Conservation (phyloP, 2,797 vertebrate species). For the Acridotheres tristis region DNA sequence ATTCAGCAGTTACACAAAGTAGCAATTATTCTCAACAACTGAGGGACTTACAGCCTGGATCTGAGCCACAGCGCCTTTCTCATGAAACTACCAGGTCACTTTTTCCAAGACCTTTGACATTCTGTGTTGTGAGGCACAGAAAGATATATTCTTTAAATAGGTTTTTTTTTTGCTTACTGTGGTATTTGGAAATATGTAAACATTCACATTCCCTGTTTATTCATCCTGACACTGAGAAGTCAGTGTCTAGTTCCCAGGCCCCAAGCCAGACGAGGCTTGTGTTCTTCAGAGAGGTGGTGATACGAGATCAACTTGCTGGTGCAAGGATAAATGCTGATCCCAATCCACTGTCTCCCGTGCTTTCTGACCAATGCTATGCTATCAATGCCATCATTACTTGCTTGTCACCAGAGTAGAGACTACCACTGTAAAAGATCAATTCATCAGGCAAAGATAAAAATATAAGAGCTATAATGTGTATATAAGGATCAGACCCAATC, state of each 20-base stretch:
- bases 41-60: constrained; percentile 44
- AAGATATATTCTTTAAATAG: constrained; percentile 40
- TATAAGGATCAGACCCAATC: background rate
- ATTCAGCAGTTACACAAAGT: constrained; percentile 82
- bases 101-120: constrained; percentile 64
- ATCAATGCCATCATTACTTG: background rate
- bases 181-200: constrained; percentile 47
- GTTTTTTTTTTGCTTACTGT: background rate
- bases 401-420: background rate
- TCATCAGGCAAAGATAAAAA: background rate
- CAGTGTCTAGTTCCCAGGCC: constrained; percentile 62
- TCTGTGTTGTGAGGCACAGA: constrained; percentile 39
- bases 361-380: background rate
- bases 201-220: constrained; percentile 54
- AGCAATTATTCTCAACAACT: constrained; percentile 78
- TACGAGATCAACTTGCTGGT: background rate
- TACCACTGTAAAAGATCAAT: background rate
- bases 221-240: constrained; percentile 30
- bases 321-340: background rate
- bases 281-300: background rate
- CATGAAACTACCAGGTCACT: constrained; percentile 72
- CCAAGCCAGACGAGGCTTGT: background rate
- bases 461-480: background rate
- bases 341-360: background rate
- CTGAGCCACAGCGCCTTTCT: constrained; percentile 75